phyloP scores from a whole-genome alignment of 2,797 vertebrate genomes.

The Gallirallus australis region DNA sequence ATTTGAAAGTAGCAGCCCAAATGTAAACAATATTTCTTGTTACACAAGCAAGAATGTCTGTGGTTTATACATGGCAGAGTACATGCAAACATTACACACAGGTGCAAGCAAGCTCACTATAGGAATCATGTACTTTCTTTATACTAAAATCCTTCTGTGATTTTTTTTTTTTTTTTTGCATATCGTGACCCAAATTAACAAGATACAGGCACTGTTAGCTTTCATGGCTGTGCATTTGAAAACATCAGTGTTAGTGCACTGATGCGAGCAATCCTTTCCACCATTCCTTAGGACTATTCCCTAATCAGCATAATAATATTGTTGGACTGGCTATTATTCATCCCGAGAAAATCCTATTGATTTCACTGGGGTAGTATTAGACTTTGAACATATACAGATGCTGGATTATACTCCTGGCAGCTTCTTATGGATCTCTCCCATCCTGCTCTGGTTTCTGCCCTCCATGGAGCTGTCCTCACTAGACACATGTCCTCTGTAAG shows the following conservation, averaged over 20 bases:
- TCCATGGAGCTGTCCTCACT: not conserved
- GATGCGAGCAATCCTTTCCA: not conserved
- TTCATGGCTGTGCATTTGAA: not conserved
- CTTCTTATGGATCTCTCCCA: conserved; percentile 39
- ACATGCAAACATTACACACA: not conserved
- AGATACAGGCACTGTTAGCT: not conserved
- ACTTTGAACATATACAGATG: conserved; percentile 39
- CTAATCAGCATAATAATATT: conserved; percentile 40
- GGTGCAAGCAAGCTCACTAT: not conserved
- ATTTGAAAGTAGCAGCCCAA: not conserved
- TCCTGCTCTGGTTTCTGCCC: not conserved
- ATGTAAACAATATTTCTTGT: not conserved
- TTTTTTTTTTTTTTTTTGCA: not conserved
- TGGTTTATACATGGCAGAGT: not conserved
- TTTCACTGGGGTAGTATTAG: conserved; percentile 11
- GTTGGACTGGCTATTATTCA: conserved; percentile 19
- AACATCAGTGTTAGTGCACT: not conserved
- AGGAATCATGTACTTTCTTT: not conserved
- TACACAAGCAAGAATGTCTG: not conserved
- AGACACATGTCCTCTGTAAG: not conserved
- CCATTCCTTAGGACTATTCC: not conserved
- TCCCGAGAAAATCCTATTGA: conserved; percentile 48
- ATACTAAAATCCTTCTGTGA: not conserved
- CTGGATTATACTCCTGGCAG: conserved; percentile 51
- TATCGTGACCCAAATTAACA: not conserved